Base-by-base conservation (phyloP, 2,888 invertebrate genomes). In the Orgyia antiqua region DNA sequence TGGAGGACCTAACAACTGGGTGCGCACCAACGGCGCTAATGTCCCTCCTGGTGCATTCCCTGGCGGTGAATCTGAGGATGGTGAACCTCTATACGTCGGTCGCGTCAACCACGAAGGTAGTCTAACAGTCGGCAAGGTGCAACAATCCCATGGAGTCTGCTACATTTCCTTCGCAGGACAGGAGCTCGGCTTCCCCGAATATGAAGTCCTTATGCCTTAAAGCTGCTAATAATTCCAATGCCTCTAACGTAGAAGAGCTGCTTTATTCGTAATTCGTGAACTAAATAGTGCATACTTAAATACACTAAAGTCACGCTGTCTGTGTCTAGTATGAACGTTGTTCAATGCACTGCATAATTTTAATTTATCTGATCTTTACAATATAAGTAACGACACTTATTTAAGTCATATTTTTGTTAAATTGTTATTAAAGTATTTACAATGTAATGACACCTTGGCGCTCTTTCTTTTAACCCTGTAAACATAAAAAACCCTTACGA, bases 111-210 rank as follows among this genome's bases (percentile, higher is more conserved):
- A 95, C 58, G 93, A 94, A 50, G 94, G 92, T 35, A 89, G 92
- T 36, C 45, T 93, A 26, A 94, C 94, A 12, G 88, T 92, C 13
- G 95, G 95, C 58, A 95, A 96, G 79, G 92, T 96, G 1, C 95
- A 96, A 56, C 91, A 92, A 19, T 93, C 93, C 5, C 95, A 95
- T 61, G 92, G 89, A 13, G 91, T 91, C 31, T 91, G 93, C 68
- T 96, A 96, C 88, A 94, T 96, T 74, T 90, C 95, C 8, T 96
- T 90, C 64, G 94, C 84, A 1, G 95, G 95, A 24, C 88, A 91
- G 55, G 96, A 96, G 67, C 70, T 94, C 33, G 90, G 91, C 27
- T 94, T 91, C 87, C 88, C 89, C n/a, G 92, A 94, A 29, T 96
- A 92, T 64, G 95, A 96, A 86, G 82, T 96, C 51, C 90, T 95